These are phyloP conservation scores for Papilio elwesi DNA, from an alignment of 2,888 invertebrate species.

Conservation along the genomic window DNA sequence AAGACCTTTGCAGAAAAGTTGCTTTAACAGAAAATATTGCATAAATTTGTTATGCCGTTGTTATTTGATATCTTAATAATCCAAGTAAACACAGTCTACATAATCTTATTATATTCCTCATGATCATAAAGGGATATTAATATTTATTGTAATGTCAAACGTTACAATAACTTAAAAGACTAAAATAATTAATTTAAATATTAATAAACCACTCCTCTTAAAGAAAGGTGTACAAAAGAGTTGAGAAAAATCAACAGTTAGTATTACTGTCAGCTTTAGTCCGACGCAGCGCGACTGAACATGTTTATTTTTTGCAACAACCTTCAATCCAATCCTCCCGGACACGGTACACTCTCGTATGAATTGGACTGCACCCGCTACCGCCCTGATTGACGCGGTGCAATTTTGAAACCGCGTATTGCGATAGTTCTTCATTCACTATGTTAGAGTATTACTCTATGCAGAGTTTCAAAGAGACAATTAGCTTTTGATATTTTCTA, in stretches of 20 bases:
- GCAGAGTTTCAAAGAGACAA: not conserved
- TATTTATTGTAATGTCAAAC: too few species aligned
- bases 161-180: too few species aligned
- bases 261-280: slow-evolving; percentile 18
- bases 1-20: too few species aligned
- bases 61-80: too few species aligned
- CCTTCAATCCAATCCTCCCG: slow-evolving; percentile 61
- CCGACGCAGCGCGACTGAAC: slow-evolving; percentile 39
- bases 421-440: slow-evolving; percentile 42
- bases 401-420: slow-evolving; percentile 60
- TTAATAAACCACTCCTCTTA: not conserved
- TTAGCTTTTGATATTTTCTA: not conserved
- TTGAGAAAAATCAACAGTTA: not conserved
- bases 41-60: too few species aligned
- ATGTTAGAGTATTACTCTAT: slow-evolving; percentile 20
- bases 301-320: slow-evolving; percentile 57
- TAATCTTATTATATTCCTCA: too few species aligned
- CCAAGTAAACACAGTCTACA: too few species aligned
- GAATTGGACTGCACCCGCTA: slow-evolving; percentile 68
- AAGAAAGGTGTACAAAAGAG: not conserved
- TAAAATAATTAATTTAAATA: too few species aligned
- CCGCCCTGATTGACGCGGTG: slow-evolving; percentile 55
- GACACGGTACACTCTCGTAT: slow-evolving; percentile 56
- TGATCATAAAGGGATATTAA: too few species aligned
- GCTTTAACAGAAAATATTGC: too few species aligned